Evolutionary conservation across 2,888 invertebrate species (phyloP).

Genomic region (Colletes collaris): DNA sequence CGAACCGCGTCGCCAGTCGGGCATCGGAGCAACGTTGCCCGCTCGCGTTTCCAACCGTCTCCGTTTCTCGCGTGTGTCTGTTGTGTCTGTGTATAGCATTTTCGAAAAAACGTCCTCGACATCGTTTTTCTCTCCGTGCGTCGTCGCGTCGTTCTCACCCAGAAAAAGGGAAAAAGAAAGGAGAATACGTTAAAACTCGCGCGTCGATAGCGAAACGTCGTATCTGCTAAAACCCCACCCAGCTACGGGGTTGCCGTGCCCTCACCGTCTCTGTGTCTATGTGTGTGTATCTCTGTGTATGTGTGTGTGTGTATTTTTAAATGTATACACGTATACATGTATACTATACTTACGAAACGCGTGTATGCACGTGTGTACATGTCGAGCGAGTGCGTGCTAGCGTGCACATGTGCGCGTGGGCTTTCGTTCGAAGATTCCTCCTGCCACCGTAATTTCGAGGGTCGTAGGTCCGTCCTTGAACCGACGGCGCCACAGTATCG

Average conservation of each 20-base stretch:
- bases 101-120: background rate
- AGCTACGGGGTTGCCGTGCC: slow-evolving; percentile 52
- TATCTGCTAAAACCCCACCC: slow-evolving; percentile 45
- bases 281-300: background rate
- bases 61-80: background rate
- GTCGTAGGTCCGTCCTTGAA: slow-evolving; percentile 1
- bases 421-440: slow-evolving; percentile 2
- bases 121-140: background rate
- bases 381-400: slow-evolving; percentile 3
- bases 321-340: slow-evolving; percentile 15
- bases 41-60: slow-evolving; percentile 15
- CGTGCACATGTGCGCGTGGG: slow-evolving; percentile 32
- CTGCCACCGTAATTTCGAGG: slow-evolving; percentile 5
- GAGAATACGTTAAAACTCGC: slow-evolving; percentile 33
- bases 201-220: slow-evolving; percentile 26
- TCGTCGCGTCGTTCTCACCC: slow-evolving; percentile 14
- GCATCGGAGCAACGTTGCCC: slow-evolving; percentile 27
- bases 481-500: background rate
- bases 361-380: slow-evolving; percentile 24
- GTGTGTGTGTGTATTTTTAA: slow-evolving; percentile 22
- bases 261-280: background rate
- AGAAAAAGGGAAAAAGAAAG: slow-evolving; percentile 15
- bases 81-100: no score
- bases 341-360: background rate
- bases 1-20: slow-evolving; percentile 57